Base-by-base conservation (phyloP, 2,888 invertebrate genomes). In the Dolomedes plantarius region DNA sequence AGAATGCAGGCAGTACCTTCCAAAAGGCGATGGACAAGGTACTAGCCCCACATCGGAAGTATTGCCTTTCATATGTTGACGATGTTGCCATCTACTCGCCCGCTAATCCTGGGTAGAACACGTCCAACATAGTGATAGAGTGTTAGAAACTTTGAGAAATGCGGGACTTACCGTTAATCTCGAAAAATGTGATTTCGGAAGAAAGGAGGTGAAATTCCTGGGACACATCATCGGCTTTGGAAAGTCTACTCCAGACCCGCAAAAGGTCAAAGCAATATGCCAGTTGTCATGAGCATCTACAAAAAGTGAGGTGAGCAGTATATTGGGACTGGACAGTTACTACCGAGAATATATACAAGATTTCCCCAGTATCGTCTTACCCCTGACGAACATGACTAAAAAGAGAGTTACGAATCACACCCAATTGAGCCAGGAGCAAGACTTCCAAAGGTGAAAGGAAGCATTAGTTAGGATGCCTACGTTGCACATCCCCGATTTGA, bases 191-290 rank as follows among this genome's bases (percentile, higher is more conserved):
- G 16, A 32, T 3, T 62, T 74, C 56, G 36, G 6, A 6, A 64
- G 39, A 23, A 28, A 23, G 0, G 7, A 39, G 36, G 62, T 36
- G 27, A 62, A 64, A 36, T 74, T 36, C 39, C 56, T 74, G 16
- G 64, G 27, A 23, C 74, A 36, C 13, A 36, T 74, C 27, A 36
- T 74, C 5, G 64, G 39, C 2, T 64, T 36, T 1, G 64, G 64
- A 19, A 27, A 6, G n/a, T 74, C 74, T 36, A n/a, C 13, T 11
- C 74, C 74, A 0, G 39, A 74, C 39, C 36, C 39, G 2, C 32
- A 74, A 32, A 74, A 74, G 39, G 1, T 56, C 7, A 29, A 41
- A 46, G 28, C 29, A 1, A 46, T 46, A 2, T 23, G 56, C 56
- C 56, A n/a, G n/a, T 5, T 56, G 9, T 23, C 7, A 9, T 56